phyloP scores from a whole-genome alignment of 2,888 invertebrate genomes.

The Spisula subtruncata region DNA sequence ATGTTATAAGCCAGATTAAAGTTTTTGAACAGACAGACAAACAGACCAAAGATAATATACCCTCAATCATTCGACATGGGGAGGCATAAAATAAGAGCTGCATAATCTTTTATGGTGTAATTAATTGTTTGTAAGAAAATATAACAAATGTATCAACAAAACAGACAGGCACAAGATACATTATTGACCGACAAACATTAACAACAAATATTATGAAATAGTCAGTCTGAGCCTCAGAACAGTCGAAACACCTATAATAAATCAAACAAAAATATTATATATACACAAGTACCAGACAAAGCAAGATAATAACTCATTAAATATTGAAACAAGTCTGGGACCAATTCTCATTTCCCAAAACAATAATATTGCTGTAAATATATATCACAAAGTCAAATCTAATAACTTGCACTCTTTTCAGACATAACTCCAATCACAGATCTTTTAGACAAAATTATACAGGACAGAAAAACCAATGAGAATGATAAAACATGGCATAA shows the following conservation, averaged over 20 bases:
- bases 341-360: not conserved
- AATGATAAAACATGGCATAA: not conserved
- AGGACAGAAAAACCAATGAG: not conserved
- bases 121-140: too few relatives aligned
- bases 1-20: too few relatives aligned
- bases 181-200: not conserved
- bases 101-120: too few relatives aligned
- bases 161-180: not conserved
- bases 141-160: not conserved
- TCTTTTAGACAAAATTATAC: not conserved
- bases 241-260: not conserved
- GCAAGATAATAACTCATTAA: not conserved
- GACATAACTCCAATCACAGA: not conserved
- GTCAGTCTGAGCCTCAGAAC: not conserved
- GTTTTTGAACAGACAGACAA: too few relatives aligned
- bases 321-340: conserved; percentile 3
- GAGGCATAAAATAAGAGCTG: too few relatives aligned
- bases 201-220: not conserved
- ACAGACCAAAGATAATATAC: too few relatives aligned
- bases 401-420: not conserved
- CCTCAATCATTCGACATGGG: too few relatives aligned
- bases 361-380: not conserved
- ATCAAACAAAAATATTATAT: not conserved
- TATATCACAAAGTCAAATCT: not conserved
- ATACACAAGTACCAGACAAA: not conserved